Evolutionary conservation across 2,113 vertebrate genomes (phyloP), one percentile per base, ranked within the genome.

Genomic region (Triplophysa siluroides): DNA sequence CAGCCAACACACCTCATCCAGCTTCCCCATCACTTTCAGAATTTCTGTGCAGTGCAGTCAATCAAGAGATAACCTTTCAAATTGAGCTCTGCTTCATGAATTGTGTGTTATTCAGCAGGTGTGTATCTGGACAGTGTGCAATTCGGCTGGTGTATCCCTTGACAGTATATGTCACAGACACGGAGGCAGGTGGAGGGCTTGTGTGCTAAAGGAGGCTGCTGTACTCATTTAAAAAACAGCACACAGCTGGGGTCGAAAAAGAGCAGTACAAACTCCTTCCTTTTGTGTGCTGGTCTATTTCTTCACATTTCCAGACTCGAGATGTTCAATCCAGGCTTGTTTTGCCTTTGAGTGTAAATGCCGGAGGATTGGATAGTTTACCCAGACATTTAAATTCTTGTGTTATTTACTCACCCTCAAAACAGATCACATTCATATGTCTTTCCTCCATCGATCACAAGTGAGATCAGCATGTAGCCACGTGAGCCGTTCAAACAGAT

Each of bases 251-350:
- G 72, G 64, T 24, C 69, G 56, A 41, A 83, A 80, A 56, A 79
- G 77, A 83, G 80, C 72, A 87, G 83, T 85, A 88, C 87, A 87
- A 90, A 84, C 88, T 87, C 90, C 92, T 92, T 92, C 89, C 89
- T 91, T 80, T 65, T 87, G 83, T 58, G 76, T 80, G 85, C 33
- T 74, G 85, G 77, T 85, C 78, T 84, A 76, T 90, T 89, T 81
- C 85, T 89, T 87, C 87, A 83, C 70, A 88, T 88, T 91, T 90
- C 79, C 79, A 82, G 73, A 70, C 60, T 79, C 21, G 65, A 61
- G 61, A 78, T 71, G 33, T 80, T 83, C 80, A 68, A 72, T 78
- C 78, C 80, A 23, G 26, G 24, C 8, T 50, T 56, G 58, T 1
- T 78, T 80, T 64, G 14, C 33, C 11, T 69, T 54, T 18, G 52